A percentile compares a stretch with the other conserved stretches of the same genome.
phyloP scores from a whole-genome alignment of 2,113 vertebrate genomes.

The Cryptomyrus ogoouensis region DNA sequence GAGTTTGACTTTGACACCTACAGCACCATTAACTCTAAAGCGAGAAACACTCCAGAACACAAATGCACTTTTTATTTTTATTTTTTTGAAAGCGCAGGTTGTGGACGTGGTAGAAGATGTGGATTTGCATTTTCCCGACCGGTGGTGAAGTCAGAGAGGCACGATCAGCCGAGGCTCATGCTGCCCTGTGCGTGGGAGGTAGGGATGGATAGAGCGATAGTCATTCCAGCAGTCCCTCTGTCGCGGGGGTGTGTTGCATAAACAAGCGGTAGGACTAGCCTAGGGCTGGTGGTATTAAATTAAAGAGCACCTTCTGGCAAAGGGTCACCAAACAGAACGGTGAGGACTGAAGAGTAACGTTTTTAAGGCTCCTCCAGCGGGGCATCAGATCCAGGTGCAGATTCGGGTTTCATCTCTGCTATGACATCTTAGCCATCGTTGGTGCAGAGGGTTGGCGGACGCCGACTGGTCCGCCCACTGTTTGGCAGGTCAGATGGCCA shows the following conservation, averaged over 20 bases:
- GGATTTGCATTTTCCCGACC: constrained; percentile 4
- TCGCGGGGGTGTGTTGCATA: constrained; percentile 12
- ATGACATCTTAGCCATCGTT: neutral
- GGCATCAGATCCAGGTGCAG: neutral
- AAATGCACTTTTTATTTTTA: neutral
- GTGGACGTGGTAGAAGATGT: neutral
- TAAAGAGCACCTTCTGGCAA: neutral
- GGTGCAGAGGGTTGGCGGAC: neutral
- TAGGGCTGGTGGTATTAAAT: neutral
- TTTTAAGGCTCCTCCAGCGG: neutral
- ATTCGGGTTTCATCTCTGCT: neutral
- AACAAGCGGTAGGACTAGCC: neutral
- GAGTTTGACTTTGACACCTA: neutral
- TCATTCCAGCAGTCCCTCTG: neutral
- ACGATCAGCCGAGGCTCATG: neutral
- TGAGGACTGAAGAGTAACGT: neutral
- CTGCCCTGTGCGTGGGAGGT: constrained; percentile 16
- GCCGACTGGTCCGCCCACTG: neutral
- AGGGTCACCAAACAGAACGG: neutral
- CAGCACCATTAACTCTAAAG: neutral
- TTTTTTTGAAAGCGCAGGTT: neutral
- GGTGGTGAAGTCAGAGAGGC: neutral
- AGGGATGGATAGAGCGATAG: neutral
- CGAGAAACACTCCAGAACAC: neutral
- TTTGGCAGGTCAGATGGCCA: neutral